Evolutionary conservation across 2,113 vertebrate species (phyloP).

Genomic region (Ploceus nigricollis): DNA sequence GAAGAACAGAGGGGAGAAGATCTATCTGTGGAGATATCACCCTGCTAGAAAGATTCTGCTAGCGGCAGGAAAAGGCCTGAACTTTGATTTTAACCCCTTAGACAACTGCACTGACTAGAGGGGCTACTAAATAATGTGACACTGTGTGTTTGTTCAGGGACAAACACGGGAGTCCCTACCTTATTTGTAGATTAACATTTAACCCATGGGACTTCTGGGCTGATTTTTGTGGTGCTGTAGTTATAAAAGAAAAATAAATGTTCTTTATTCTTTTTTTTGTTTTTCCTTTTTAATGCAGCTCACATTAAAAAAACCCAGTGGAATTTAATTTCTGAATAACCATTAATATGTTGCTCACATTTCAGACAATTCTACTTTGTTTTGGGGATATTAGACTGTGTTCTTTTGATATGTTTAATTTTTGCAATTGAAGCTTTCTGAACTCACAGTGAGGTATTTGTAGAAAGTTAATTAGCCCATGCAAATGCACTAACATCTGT

Average conservation of each 20-base stretch:
- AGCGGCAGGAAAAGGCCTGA: not conserved
- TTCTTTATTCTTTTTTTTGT: accelerated
- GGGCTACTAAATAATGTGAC: not conserved
- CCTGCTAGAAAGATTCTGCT: not conserved
- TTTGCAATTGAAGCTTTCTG: conserved; percentile 31
- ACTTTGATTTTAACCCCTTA: not conserved
- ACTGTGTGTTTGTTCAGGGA: not conserved
- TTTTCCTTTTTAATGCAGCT: not conserved
- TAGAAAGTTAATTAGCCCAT: conserved; percentile 13
- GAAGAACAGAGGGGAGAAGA: not conserved
- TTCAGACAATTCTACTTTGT: not conserved
- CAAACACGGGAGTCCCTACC: not conserved
- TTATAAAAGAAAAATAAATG: not conserved
- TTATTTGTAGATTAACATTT: not conserved
- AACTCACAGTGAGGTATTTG: conserved; percentile 50
- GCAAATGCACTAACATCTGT: conserved; percentile 33
- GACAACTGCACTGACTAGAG: not conserved
- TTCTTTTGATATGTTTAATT: conserved; percentile 32
- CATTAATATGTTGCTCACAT: conserved; percentile 24
- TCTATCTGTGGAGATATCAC: not conserved
- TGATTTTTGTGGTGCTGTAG: not conserved
- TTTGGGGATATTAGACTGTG: not conserved
- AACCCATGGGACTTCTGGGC: not conserved
- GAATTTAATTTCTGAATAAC: not conserved
- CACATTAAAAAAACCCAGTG: not conserved